These are phyloP conservation scores for Altica lythri DNA, from an alignment of 2,888 invertebrate species.

Conservation along the genomic window DNA sequence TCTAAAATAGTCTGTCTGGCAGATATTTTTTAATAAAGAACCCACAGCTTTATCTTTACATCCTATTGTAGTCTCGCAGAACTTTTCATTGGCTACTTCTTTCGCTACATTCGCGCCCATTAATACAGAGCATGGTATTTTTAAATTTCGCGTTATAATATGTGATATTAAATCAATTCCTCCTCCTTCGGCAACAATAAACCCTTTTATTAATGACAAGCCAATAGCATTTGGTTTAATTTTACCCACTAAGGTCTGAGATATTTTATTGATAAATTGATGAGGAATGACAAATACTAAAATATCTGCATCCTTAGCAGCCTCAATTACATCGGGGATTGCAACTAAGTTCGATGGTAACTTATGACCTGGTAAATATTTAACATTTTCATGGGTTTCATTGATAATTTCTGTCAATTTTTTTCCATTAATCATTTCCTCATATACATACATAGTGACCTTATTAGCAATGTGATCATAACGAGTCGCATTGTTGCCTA, in stretches of 20 bases:
- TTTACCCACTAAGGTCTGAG: conserved; percentile 82
- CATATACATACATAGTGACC: conserved; percentile 97
- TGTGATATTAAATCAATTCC: conserved; percentile 96
- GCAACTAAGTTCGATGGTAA: conserved; percentile 95
- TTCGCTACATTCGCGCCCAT: conserved; percentile 99
- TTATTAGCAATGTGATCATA: conserved; percentile 81
- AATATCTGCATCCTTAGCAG: conserved; percentile 90
- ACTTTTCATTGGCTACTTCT: conserved; percentile 96
- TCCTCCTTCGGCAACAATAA: conserved; percentile 87
- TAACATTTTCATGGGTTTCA: conserved; percentile 96
- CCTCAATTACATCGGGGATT: conserved; percentile 86
- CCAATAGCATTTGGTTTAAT: conserved; percentile 91
- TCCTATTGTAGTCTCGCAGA: conserved; percentile 98
- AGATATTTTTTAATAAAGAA: conserved; percentile 81
- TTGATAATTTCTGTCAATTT: conserved; percentile 99
- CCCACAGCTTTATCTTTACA: conserved; percentile 80
- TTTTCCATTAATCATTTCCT: conserved; percentile 91
- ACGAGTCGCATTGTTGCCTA: conserved; percentile 85
- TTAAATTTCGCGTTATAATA: conserved; percentile 84
- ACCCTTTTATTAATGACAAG: conserved; percentile 95
- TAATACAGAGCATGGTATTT: conserved; percentile 90
- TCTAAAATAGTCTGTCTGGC: conserved; percentile 94
- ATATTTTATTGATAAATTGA: conserved; percentile 90
- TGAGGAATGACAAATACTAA: conserved; percentile 97
- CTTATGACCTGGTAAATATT: conserved; percentile 95